Evolutionary conservation across 2,888 invertebrate genomes (phyloP).

Genomic region (Erynnis tages): DNA sequence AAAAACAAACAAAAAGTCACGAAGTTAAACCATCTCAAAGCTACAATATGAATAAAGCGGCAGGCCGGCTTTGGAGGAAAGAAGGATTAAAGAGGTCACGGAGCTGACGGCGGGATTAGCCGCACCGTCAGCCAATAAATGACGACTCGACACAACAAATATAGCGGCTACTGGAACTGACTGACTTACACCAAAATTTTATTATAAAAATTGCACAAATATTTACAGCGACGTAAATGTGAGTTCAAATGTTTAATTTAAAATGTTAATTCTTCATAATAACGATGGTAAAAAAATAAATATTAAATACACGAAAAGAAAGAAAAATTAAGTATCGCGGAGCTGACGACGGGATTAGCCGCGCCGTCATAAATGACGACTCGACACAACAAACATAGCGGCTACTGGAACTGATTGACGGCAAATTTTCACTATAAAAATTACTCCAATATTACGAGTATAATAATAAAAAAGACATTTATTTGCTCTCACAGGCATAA

Average conservation of each 20-base stretch:
- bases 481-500: too few relatives aligned
- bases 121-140: conserved; percentile 66
- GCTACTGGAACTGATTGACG: conserved; percentile 6
- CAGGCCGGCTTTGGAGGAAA: conserved; percentile 57
- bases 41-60: conserved; percentile 58
- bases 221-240: not conserved
- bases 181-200: too few relatives aligned
- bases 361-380: conserved; percentile 65
- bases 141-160: conserved; percentile 48
- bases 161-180: conserved; percentile 29
- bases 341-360: conserved; percentile 72
- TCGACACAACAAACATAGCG: conserved; percentile 42
- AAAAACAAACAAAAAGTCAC: conserved; percentile 3
- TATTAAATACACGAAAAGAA: too few relatives aligned
- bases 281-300: too few relatives aligned
- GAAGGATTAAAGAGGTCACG: conserved; percentile 74
- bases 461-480: too few relatives aligned
- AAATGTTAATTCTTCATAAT: too few relatives aligned
- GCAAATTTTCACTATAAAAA: too few relatives aligned
- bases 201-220: too few relatives aligned
- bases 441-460: too few relatives aligned
- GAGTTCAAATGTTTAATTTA: too few relatives aligned
- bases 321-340: conserved; percentile 72
- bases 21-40: conserved; percentile 13
- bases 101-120: conserved; percentile 73